Conservation (phyloP, 2,113 vertebrate species). For the Leucopsar rothschildi region DNA sequence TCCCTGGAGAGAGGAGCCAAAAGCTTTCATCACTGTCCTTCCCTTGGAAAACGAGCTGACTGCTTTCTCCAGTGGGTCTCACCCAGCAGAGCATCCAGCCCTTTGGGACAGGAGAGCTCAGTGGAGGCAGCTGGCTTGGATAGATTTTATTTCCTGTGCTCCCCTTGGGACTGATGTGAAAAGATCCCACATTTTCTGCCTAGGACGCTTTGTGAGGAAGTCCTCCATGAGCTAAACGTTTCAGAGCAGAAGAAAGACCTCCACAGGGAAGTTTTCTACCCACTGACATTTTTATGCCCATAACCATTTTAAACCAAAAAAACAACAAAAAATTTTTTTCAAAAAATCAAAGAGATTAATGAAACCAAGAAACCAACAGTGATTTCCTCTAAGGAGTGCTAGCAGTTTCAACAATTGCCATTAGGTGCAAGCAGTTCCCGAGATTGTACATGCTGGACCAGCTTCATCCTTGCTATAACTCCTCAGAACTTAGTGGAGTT, state of each 20-base stretch:
- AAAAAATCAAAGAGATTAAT: neutral
- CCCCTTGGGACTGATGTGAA: neutral
- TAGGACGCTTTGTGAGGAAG: neutral
- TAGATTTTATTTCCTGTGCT: neutral
- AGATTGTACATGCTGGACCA: neutral
- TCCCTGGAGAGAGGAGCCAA: neutral
- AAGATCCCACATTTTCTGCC: neutral
- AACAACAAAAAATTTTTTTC: neutral
- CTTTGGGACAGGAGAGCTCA: neutral
- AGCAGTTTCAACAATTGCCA: neutral
- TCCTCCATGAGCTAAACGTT: neutral
- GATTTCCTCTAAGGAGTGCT: slow-evolving; percentile 7
- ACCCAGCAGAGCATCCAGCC: neutral
- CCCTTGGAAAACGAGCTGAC: neutral
- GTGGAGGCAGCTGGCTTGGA: neutral
- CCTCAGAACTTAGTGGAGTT: neutral
- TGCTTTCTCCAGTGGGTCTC: neutral
- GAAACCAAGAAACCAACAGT: neutral
- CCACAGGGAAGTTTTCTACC: neutral
- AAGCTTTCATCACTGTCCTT: neutral
- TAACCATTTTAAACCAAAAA: neutral
- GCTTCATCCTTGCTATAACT: neutral
- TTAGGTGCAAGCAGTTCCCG: neutral
- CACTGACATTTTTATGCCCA: neutral
- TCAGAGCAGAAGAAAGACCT: neutral